Conservation (phyloP, 2,113 vertebrate genomes). For the Spheniscus mendiculus region DNA sequence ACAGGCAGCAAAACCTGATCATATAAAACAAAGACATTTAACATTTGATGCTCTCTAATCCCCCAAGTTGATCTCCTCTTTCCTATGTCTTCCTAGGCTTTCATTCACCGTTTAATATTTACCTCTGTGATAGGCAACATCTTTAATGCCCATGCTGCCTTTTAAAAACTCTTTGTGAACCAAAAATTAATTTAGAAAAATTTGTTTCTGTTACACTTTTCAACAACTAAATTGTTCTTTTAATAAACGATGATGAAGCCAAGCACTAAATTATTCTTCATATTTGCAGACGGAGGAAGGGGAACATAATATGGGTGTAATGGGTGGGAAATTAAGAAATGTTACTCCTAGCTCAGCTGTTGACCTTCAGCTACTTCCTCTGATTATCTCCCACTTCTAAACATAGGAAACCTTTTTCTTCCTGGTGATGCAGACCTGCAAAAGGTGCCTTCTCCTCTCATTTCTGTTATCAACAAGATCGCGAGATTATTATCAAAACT, state of each 20-base stretch:
- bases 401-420: not conserved
- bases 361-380: not conserved
- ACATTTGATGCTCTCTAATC: not conserved
- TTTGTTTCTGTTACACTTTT: not conserved
- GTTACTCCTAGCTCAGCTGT: not conserved
- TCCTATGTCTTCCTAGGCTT: not conserved
- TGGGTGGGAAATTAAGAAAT: not conserved
- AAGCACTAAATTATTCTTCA: not conserved
- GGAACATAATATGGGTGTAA: not conserved
- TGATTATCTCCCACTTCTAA: not conserved
- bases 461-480: not conserved
- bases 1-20: not conserved
- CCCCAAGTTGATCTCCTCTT: fast-evolving
- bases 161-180: not conserved
- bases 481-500: not conserved
- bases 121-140: not conserved
- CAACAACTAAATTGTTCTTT: not conserved
- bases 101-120: not conserved
- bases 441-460: not conserved
- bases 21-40: not conserved
- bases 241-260: not conserved
- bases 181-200: not conserved
- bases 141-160: not conserved
- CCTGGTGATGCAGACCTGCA: not conserved
- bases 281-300: not conserved